phyloP scores from a whole-genome alignment of 2,113 vertebrate genomes.

The Pseudonaja textilis region DNA sequence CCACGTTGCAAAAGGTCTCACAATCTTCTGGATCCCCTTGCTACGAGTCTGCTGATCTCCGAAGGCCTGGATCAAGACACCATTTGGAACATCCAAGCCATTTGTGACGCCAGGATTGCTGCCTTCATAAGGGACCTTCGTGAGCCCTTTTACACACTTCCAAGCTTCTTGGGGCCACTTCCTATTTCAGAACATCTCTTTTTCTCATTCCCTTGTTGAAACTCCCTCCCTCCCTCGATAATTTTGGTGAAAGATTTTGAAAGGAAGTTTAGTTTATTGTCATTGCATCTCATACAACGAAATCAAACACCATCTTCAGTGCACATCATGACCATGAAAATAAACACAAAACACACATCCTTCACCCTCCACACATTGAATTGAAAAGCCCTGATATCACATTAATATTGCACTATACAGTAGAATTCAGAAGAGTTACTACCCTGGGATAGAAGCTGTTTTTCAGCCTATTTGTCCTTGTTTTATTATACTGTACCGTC shows the following conservation, averaged over 20 bases:
- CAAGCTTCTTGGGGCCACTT: too few species aligned
- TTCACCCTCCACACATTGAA: too few species aligned
- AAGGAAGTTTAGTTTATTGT: neutral
- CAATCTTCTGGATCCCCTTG: slow-evolving; percentile 40
- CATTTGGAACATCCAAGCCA: slow-evolving; percentile 66
- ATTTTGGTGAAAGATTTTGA: neutral
- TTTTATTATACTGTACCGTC: too few species aligned
- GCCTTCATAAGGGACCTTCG: slow-evolving; percentile 51
- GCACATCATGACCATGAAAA: too few species aligned
- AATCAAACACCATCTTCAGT: too few species aligned
- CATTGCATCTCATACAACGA: too few species aligned
- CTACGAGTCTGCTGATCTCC: slow-evolving; percentile 43
- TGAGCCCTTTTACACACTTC: slow-evolving; percentile 36
- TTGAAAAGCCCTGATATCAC: too few species aligned
- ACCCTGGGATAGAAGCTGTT: too few species aligned
- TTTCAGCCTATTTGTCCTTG: too few species aligned
- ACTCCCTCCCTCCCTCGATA: neutral
- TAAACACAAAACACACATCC: too few species aligned
- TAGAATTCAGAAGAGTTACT: too few species aligned
- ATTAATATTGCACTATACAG: too few species aligned
- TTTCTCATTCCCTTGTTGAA: neutral
- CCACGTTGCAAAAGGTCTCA: slow-evolving; percentile 65
- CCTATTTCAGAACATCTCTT: neutral
- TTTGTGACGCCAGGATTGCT: slow-evolving; percentile 51
- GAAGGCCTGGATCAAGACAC: slow-evolving; percentile 42